phyloP scores from a whole-genome alignment of 2,113 vertebrate species.

The Lichenostomus cassidix region DNA sequence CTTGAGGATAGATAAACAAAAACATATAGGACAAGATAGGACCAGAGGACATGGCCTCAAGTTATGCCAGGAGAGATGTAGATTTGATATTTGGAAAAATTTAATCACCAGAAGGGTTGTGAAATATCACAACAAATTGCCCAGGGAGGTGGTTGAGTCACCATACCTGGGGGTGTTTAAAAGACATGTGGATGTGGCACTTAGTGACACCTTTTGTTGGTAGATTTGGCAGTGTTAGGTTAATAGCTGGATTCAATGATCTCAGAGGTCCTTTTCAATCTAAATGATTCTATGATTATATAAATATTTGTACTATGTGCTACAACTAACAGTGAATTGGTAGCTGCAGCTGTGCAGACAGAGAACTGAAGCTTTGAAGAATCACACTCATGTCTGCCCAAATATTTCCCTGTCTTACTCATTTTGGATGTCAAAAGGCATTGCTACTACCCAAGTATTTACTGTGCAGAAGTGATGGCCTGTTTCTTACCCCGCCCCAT shows the following conservation, averaged over 20 bases:
- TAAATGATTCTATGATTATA: background rate
- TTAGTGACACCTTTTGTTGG: background rate
- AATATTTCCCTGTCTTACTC: background rate
- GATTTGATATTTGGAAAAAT: background rate
- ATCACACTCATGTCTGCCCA: background rate
- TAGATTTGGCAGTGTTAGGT: background rate
- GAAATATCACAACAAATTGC: background rate
- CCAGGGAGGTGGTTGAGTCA: background rate
- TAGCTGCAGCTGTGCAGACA: background rate
- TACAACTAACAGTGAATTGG: background rate
- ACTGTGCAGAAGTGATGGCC: background rate
- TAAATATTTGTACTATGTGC: background rate
- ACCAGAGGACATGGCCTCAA: background rate
- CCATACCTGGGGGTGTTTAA: background rate
- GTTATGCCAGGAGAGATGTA: background rate
- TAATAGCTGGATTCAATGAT: background rate
- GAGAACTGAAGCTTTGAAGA: background rate
- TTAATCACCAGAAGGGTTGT: background rate
- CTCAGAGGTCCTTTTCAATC: background rate
- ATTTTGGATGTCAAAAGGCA: background rate
- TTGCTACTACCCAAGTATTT: background rate
- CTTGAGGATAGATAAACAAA: background rate
- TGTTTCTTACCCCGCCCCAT: background rate
- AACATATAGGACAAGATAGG: background rate
- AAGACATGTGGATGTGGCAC: background rate